Conservation (phyloP, 2,888 invertebrate species). For the Therioaphis trifolii region DNA sequence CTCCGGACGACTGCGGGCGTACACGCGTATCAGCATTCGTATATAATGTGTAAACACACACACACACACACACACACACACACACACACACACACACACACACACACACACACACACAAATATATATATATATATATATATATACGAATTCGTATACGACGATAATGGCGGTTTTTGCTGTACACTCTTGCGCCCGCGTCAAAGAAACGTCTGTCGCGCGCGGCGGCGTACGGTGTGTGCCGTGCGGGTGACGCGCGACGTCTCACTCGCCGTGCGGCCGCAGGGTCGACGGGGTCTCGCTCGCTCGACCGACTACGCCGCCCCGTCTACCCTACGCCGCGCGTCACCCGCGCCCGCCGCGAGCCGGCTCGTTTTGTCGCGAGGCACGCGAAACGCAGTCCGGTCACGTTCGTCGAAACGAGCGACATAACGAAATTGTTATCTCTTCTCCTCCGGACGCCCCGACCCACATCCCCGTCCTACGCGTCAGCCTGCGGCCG, state of each 20-base stretch:
- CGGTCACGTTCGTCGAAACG: conserved; percentile 58
- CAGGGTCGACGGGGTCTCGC: conserved; percentile 25
- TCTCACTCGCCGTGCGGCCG: background rate
- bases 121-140: background rate
- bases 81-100: too few species aligned
- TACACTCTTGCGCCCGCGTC: too few species aligned
- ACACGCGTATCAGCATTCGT: too few species aligned
- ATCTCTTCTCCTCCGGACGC: conserved; percentile 31
- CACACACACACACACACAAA: background rate
- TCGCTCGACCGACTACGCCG: background rate
- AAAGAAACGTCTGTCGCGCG: background rate
- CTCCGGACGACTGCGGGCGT: too few species aligned
- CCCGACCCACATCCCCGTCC: background rate
- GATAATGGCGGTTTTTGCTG: too few species aligned
- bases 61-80: too few species aligned
- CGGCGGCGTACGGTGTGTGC: background rate
- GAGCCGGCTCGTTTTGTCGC: conserved; percentile 30
- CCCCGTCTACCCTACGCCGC: background rate
- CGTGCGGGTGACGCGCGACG: background rate
- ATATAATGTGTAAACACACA: too few species aligned
- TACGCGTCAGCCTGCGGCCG: background rate
- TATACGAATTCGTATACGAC: background rate
- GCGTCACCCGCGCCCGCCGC: background rate
- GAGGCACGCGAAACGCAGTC: conserved; percentile 25
- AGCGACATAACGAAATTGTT: conserved; percentile 60